Evolutionary conservation across 1,140 invertebrate genomes (phyloP).

Genomic region (Magallana gigas): DNA sequence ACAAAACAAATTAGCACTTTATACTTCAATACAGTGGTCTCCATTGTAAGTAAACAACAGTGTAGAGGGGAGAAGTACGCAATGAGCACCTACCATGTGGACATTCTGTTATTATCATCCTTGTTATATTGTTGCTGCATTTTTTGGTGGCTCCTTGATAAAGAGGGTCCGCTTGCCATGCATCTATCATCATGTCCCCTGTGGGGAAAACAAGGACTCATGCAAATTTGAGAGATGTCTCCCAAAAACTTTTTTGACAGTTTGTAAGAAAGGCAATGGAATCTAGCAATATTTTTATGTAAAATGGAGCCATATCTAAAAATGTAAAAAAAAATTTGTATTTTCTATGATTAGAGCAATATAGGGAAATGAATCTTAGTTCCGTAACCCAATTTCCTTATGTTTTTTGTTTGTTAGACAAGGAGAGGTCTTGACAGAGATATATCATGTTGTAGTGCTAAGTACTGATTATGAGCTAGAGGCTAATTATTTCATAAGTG

Average conservation of each 20-base stretch:
- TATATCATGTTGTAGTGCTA: too few species aligned
- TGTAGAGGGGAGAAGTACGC: not conserved
- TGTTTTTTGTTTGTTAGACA: not conserved
- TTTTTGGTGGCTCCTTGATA: slow-evolving; percentile 11
- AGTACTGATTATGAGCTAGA: too few species aligned
- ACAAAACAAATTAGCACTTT: slow-evolving; percentile 12
- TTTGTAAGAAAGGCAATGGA: not conserved
- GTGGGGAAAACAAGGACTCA: not conserved
- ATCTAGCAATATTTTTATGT: not conserved
- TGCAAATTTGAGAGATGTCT: not conserved
- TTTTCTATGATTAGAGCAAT: too few species aligned
- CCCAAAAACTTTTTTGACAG: not conserved
- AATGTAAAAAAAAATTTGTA: too few species aligned
- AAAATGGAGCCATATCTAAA: not conserved
- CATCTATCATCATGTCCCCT: slow-evolving; percentile 22
- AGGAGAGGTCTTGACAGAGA: not conserved
- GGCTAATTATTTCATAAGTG: not conserved
- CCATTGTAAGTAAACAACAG: slow-evolving; percentile 7
- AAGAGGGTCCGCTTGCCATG: slow-evolving; percentile 2
- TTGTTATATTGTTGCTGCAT: not conserved
- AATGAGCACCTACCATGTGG: slow-evolving; percentile 3
- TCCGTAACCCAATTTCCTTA: too few species aligned
- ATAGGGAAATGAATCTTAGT: too few species aligned
- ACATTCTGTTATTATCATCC: not conserved
- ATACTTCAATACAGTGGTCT: not conserved